Base-by-base conservation (phyloP, 2,113 vertebrate species). In the Alectura lathami region DNA sequence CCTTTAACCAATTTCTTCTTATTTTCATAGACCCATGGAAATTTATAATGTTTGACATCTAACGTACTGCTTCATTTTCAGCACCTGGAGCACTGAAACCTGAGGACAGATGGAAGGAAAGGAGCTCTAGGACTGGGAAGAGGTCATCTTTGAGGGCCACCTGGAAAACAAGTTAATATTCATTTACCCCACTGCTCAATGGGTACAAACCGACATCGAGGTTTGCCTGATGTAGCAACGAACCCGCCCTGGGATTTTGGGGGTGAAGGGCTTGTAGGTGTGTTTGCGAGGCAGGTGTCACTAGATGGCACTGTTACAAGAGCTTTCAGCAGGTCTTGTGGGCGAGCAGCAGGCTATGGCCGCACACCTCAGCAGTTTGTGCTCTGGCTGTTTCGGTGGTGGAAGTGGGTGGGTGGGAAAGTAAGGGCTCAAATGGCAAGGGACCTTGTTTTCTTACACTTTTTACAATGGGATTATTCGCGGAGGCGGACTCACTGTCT, bases 301-400 rank as follows among this genome's bases (percentile, higher is more conserved):
- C 69, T 82, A 95, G 92, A 73, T 87, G 89, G 81, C 86, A 89
- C 81, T 29, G 2, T 66, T 76, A 69, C 45, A n/a, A 91, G 93
- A 50, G 45, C 48, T 92, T 26, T 67, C 83, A 36, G 34, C 17
- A 42, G 5, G 6, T 1, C 13, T 1, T 22, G 60, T 29, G 72
- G 91, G 54, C 3, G 6, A 56, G 66, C 29, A 13, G 77, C 40
- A 43, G 62, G 60, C 40, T n/a, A 11, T 18, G 0, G 0, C 75
- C 30, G 27, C 24, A 5, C 42, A 13, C 32, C 32, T 36, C 30
- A 6, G 21, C 6, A 15, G 24, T 26, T 45, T 48, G 29, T 7
- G 42, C 27, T 56, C 43, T 42, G 56, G 9, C 50, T 64, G 18
- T 16, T 89, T 87, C 48, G n/a, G 22, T 54, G 51, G 27, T 9